Base-by-base conservation (phyloP, 2,797 vertebrate species). In the Pelochelys cantorii region DNA sequence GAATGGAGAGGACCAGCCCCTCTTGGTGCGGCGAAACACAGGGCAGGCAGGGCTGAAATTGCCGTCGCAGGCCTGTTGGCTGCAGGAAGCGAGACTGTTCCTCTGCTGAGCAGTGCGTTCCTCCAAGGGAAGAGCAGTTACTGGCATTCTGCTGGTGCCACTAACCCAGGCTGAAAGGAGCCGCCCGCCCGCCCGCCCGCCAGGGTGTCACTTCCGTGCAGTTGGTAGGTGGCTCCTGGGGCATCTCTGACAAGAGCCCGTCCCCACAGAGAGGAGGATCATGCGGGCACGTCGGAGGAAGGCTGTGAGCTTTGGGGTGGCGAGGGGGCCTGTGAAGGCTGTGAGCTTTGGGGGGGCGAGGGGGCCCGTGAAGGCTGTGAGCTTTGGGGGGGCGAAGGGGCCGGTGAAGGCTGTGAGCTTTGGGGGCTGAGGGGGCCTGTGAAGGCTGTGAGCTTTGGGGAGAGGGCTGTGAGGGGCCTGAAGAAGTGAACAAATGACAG, bases 1-100 rank as follows among this genome's bases (percentile, higher is more conserved):
- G 93, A 96, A 92, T 95, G 96, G 98, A 98, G 97, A 97, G 97
- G 96, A 96, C 97, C 98, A 97, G 98, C 98, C 98, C 97, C 94
- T 48, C 42, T 95, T 60, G 11, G 95, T 96, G 92, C 92, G 95
- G 95, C 97, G 97, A 98, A 98, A 97, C 96, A 83, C 96, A 37
- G 68, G 94, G 97, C 97, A 97, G 95, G 91, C 94, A 68, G 96
- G 71, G 71, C 96, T 97, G 97, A 97, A 97, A 97, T 97, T 95
- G 96, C 97, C 98, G 98, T 97, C 96, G 84, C 97, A 95, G 94
- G 94, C 87, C 96, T 96, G 94, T 95, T 98, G 97, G 97, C 97
- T 98, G 89, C 95, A 95, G 97, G 97, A 97, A 97, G 96, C 96
- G 96, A 97, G 97, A 97, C 96, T 95, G 93, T 93, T 95, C 91